A percentile compares a stretch with the other conserved stretches of the same genome.
These are phyloP conservation scores for Spodoptera frugiperda DNA, from an alignment of 1,140 invertebrate species.

Conservation along the genomic window DNA sequence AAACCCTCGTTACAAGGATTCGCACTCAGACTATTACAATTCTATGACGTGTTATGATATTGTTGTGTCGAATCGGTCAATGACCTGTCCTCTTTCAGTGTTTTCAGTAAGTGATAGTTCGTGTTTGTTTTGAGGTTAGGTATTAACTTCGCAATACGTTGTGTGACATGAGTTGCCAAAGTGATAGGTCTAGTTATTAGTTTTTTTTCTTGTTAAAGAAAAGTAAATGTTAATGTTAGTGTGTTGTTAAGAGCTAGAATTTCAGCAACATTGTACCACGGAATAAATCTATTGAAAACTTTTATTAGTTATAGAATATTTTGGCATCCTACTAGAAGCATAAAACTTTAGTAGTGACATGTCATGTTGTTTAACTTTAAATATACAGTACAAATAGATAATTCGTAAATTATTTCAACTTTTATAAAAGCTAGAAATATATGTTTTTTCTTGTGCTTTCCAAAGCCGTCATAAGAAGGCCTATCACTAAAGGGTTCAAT, in stretches of 20 bases:
- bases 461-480: too few species aligned
- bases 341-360: too few species aligned
- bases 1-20: slow-evolving; percentile 26
- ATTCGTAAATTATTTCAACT: too few species aligned
- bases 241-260: too few species aligned
- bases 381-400: too few species aligned
- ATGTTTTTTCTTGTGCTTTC: too few species aligned
- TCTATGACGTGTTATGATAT: slow-evolving; percentile 33
- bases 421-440: too few species aligned
- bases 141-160: neutral
- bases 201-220: neutral
- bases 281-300: neutral
- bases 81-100: slow-evolving; percentile 15
- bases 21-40: slow-evolving; percentile 42
- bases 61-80: slow-evolving; percentile 25
- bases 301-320: too few species aligned
- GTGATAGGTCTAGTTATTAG: slow-evolving; percentile 1
- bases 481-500: too few species aligned
- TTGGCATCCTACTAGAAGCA: too few species aligned
- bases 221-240: neutral
- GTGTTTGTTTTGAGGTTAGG: neutral
- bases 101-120: slow-evolving; percentile 39
- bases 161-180: neutral
- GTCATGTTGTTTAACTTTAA: too few species aligned
- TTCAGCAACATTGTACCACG: neutral